Percentiles rank a stretch among this genome's conserved stretches.
phyloP scores from a whole-genome alignment of 2,888 invertebrate genomes.

The Globia sparganii region DNA sequence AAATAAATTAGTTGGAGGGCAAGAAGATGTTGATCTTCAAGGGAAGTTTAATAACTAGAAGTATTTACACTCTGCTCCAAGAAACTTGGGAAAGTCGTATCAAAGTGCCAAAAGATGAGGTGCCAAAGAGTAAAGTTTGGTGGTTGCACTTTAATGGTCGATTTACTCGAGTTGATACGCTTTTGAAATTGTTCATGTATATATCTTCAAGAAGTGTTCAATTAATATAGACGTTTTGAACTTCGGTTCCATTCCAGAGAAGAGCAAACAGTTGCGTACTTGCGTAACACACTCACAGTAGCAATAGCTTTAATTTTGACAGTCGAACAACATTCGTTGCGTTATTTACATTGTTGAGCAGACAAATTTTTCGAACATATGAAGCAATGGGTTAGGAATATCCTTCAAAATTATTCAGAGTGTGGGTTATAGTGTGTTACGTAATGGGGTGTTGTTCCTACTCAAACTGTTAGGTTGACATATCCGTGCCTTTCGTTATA shows the following conservation, averaged over 20 bases:
- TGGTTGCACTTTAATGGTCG: conserved; percentile 33
- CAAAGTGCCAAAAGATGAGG: conserved; percentile 20
- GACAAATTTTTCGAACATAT: too few species aligned
- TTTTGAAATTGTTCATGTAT: conserved; percentile 34
- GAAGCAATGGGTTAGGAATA: too few species aligned
- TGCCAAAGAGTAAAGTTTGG: conserved; percentile 32
- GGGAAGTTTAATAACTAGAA: conserved; percentile 12
- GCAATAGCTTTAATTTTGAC: too few species aligned
- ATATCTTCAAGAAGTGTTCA: background rate
- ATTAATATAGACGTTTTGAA: conserved; percentile 17
- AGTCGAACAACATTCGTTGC: too few species aligned
- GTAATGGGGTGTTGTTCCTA: background rate
- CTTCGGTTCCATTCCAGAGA: background rate
- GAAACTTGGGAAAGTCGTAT: conserved; percentile 32
- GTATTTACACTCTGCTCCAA: conserved; percentile 1
- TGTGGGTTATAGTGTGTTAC: too few species aligned
- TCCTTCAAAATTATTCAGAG: too few species aligned
- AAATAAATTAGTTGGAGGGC: background rate
- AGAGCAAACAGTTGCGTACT: background rate
- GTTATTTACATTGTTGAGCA: too few species aligned
- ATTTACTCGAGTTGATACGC: conserved; percentile 41
- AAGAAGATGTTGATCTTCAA: background rate
- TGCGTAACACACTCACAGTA: background rate
- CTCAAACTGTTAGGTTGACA: too few species aligned
- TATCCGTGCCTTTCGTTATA: background rate